These are phyloP conservation scores for Heliconius charithonia DNA, from an alignment of 2,888 invertebrate genomes.

Conservation along the genomic window DNA sequence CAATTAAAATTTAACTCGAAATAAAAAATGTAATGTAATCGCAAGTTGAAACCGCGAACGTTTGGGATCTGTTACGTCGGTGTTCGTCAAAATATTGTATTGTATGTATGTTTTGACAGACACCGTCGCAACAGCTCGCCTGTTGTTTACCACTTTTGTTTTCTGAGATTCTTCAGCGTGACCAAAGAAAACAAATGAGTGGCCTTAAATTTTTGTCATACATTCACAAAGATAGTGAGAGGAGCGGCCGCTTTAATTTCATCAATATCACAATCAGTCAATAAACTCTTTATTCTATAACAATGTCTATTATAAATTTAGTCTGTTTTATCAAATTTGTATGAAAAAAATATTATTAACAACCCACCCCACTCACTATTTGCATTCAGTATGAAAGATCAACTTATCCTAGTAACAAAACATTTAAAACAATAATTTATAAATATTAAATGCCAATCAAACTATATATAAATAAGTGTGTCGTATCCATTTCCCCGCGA, in stretches of 20 bases:
- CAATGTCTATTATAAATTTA: slow-evolving; percentile 29
- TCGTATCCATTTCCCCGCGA: slow-evolving; percentile 69
- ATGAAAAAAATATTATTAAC: slow-evolving; percentile 22
- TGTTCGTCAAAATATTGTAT: slow-evolving; percentile 29
- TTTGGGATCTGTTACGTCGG: slow-evolving; percentile 28
- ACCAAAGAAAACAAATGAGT: slow-evolving; percentile 23
- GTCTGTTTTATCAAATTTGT: slow-evolving; percentile 26
- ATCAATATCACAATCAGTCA: slow-evolving; percentile 43
- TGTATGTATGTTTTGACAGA: slow-evolving; percentile 28
- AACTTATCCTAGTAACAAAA: slow-evolving; percentile 74
- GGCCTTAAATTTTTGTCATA: slow-evolving; percentile 30
- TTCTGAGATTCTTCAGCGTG: neutral
- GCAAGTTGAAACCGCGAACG: slow-evolving; percentile 55
- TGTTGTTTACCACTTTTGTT: slow-evolving; percentile 27
- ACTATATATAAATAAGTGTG: slow-evolving; percentile 57
- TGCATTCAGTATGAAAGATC: slow-evolving; percentile 36
- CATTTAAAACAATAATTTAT: slow-evolving; percentile 65
- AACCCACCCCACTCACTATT: slow-evolving; percentile 19
- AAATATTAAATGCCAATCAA: slow-evolving; percentile 71
- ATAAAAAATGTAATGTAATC: slow-evolving; percentile 83
- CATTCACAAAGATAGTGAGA: slow-evolving; percentile 21
- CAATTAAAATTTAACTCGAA: slow-evolving; percentile 55
- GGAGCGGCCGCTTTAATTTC: slow-evolving; percentile 29
- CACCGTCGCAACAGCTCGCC: slow-evolving; percentile 21
- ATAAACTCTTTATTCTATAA: slow-evolving; percentile 50